Evolutionary conservation across 2,888 invertebrate species (phyloP), one percentile per base, ranked within the genome.

Genomic region (Xestobium rufovillosum): DNA sequence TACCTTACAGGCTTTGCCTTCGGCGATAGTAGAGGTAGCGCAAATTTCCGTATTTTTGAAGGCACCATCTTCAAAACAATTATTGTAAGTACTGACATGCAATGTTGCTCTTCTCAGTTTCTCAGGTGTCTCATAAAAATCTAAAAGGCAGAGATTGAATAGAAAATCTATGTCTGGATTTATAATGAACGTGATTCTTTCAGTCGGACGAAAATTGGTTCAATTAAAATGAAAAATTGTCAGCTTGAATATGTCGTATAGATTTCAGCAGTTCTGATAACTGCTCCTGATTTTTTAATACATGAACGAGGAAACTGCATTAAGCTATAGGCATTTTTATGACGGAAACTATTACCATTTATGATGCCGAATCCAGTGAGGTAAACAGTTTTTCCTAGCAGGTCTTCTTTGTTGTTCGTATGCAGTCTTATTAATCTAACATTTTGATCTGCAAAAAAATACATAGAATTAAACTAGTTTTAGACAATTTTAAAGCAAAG

Each of bases 1-100:
- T 50, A 64, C 64, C 51, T 60, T 63, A 43, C 64, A 64, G 33
- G 64, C 63, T 51, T 64, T 64, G 35, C 64, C 64, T 48, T 64
- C 61, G 12, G 49, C 43, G 35, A 64, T 49, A 4, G 52, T 60
- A 1, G 64, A 64, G 15, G 59, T 56, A 12, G 60, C 61, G 38
- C 63, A 64, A 13, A 64, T 50, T 46, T 62, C 60, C 3, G 43
- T 34, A 9, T 44, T 46, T 19, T 45, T 37, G 16, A 44, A 47
- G 16, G 52, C 42, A 12, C 40, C 39, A 31, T 52, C 51, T 38
- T 54, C 55, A 33, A 55, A 55, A 47, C 63, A 63, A 42, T 54
- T 57, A 26, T 50, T 45, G 38, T 57, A 53, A 9, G 40, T 51
- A 45, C 54, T 58, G 26, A 65, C 53, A 39, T 61, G 60, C 14